These are phyloP conservation scores for Perca schrenkii DNA, from an alignment of 2,113 vertebrate genomes.

Conservation along the genomic window DNA sequence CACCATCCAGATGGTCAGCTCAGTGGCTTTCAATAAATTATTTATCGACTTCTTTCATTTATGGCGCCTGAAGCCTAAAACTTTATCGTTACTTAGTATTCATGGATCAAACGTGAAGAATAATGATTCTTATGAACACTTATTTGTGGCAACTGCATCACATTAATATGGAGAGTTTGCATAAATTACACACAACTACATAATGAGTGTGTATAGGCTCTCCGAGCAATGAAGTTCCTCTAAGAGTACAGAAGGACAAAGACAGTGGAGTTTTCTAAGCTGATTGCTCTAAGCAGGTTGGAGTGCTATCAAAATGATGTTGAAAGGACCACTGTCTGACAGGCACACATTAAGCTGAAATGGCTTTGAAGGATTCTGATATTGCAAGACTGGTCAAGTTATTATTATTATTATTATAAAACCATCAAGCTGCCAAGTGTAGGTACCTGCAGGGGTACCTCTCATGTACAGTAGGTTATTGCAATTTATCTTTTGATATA, in stretches of 20 bases:
- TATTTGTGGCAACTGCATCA: constrained; percentile 49
- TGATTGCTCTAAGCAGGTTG: constrained; percentile 61
- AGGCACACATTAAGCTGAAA: constrained; percentile 55
- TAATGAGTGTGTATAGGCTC: constrained; percentile 57
- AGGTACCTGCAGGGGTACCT: neutral
- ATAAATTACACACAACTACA: constrained; percentile 65
- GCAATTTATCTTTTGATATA: neutral
- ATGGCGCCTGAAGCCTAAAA: constrained; percentile 42
- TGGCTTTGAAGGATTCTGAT: constrained; percentile 45
- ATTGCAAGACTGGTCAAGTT: constrained; percentile 34
- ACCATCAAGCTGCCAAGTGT: constrained; percentile 16
- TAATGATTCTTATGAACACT: constrained; percentile 31
- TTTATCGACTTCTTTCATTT: constrained; percentile 59
- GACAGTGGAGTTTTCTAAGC: constrained; percentile 42
- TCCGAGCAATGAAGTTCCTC: constrained; percentile 41
- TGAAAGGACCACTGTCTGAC: constrained; percentile 42
- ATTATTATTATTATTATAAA: constrained; percentile 20
- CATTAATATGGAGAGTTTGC: constrained; percentile 54
- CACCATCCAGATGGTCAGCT: constrained; percentile 79
- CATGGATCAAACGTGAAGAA: constrained; percentile 38
- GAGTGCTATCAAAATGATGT: constrained; percentile 50
- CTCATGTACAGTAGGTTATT: constrained; percentile 19
- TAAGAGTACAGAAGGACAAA: constrained; percentile 63
- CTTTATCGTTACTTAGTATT: constrained; percentile 58
- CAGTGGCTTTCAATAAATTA: constrained; percentile 71